Base-by-base conservation (phyloP, 2,888 invertebrate species). In the Thera obeliscata region DNA sequence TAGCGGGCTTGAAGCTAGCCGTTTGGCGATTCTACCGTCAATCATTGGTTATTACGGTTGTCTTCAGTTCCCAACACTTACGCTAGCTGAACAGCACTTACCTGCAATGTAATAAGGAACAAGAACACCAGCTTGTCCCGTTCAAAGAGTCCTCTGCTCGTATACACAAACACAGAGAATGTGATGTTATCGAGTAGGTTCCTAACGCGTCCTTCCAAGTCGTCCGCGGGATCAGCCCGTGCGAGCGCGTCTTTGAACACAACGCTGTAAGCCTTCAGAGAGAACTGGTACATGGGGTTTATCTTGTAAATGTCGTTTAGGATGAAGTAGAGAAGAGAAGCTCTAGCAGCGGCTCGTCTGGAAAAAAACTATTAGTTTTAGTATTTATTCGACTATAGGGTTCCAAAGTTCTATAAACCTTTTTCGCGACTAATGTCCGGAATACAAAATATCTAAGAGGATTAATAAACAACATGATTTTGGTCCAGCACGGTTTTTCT, bases 281-380 rank as follows among this genome's bases (percentile, higher is more conserved):
- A 98, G 91, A 99, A 99, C 87, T 98, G 98, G 88, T 99, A 99
- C 84, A 99, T 97, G 56, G 97, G 97, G 88, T 98, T 98, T 79
- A 99, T 98, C 88, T 97, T 97, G 90, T 96, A 95, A 60, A 99
- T 89, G 80, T 99, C 98, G 83, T 98, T 98, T 69, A 99, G 93
- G 71, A 98, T 97, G 86, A 99, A 99, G 87, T 99, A 99, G 0
- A 99, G 94, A 0, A 99, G 94, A 0, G 98, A 98, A 0, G 98
- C 98, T 69, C 98, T 91, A 0, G 96, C 94, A 0, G 98, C 98
- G 0, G 98, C 98, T 5, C 96, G 96, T 72, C 96, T 94, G 81
- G 0, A 56, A 62, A 12, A 7, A 4, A 9, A n/a, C 2, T n/a
- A 7, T 38, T 5, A 38, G 38, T 5, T 38, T 38, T 1, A 0